phyloP scores from a whole-genome alignment of 1,140 invertebrate genomes.

The Hermetia illucens region DNA sequence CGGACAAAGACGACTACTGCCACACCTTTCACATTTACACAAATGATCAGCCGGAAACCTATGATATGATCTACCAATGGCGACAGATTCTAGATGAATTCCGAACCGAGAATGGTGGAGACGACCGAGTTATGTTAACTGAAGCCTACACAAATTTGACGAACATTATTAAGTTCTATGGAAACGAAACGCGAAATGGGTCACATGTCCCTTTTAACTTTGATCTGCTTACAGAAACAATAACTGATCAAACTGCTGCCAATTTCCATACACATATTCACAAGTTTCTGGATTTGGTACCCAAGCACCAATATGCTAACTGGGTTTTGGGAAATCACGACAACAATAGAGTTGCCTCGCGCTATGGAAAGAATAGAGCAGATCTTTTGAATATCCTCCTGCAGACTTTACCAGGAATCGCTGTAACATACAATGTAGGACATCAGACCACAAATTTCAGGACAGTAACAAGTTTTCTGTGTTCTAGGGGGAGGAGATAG shows the following conservation, averaged over 20 bases:
- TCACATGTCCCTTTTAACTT: conserved; percentile 52
- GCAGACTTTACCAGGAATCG: conserved; percentile 47
- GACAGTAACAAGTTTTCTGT: too few relatives aligned
- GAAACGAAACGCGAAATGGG: conserved; percentile 36
- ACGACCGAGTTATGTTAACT: conserved; percentile 39
- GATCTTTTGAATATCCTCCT: conserved; percentile 50
- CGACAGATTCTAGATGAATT: conserved; percentile 42
- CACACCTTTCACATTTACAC: conserved; percentile 47
- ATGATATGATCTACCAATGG: conserved; percentile 44
- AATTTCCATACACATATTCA: conserved; percentile 38
- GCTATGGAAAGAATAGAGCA: conserved; percentile 45
- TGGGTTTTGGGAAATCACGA: conserved; percentile 60
- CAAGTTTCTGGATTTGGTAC: conserved; percentile 40
- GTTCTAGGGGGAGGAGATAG: conserved; percentile 16
- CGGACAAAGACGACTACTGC: conserved; percentile 34
- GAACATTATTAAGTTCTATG: conserved; percentile 45
- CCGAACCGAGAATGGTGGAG: conserved; percentile 31
- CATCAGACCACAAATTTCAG: too few relatives aligned
- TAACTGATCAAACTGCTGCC: conserved; percentile 35
- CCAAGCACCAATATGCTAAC: conserved; percentile 34
- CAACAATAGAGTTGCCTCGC: conserved; percentile 43
- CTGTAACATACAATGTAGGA: conserved; percentile 47
- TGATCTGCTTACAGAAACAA: conserved; percentile 35
- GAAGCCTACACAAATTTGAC: conserved; percentile 44
- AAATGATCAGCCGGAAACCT: conserved; percentile 41